Conservation (phyloP, 1,140 invertebrate genomes). For the Aricia agestis region DNA sequence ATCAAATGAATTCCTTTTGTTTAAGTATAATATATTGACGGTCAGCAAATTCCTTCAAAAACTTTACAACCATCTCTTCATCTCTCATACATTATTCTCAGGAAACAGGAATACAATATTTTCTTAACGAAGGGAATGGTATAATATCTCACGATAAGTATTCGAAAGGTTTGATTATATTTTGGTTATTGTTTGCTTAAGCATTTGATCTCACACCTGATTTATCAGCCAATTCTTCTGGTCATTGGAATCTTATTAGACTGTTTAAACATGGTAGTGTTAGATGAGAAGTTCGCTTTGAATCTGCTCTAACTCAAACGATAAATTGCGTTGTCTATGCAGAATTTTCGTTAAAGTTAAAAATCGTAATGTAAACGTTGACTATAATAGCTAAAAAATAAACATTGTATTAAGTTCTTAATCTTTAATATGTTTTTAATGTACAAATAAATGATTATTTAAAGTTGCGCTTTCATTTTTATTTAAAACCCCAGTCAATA, state of each 20-base stretch:
- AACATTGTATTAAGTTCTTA: too few relatives aligned
- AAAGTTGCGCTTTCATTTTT: too few relatives aligned
- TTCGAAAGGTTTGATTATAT: too few relatives aligned
- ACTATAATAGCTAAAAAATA: conserved; percentile 30
- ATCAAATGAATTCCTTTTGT: conserved; percentile 44
- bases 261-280: conserved; percentile 17
- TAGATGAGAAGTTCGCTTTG: conserved; percentile 22
- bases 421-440: too few relatives aligned
- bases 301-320: conserved; percentile 16
- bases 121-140: conserved; percentile 28
- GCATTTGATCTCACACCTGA: conserved; percentile 30
- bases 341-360: conserved; percentile 23
- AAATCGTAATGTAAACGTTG: conserved; percentile 31
- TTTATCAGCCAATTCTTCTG: conserved; percentile 20
- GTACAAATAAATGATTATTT: too few relatives aligned
- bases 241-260: conserved; percentile 21
- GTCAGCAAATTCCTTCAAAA: conserved; percentile 35
- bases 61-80: conserved; percentile 30
- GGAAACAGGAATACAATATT: conserved; percentile 43
- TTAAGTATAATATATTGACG: conserved; percentile 55
- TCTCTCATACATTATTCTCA: conserved; percentile 51
- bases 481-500: too few relatives aligned
- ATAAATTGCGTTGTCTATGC: conserved; percentile 23
- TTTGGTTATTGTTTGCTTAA: conserved; percentile 23
- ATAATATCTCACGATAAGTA: conserved; percentile 27